Evolutionary conservation across 2,797 vertebrate species (phyloP).

Genomic region (Aselliscus stoliczkanus): DNA sequence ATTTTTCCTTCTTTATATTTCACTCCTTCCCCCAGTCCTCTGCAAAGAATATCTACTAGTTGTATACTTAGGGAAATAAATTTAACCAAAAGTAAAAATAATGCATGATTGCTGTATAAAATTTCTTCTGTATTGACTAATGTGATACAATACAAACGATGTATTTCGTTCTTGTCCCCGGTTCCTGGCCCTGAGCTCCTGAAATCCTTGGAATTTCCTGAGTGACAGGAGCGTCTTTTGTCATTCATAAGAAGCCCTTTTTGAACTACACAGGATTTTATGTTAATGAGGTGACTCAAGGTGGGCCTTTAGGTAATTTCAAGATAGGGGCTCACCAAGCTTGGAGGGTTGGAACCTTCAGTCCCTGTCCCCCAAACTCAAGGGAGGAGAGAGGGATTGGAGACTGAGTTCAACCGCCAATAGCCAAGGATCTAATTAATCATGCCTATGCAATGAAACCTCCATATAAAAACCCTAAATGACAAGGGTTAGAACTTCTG

Average conservation of each 20-base stretch:
- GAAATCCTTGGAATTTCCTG: background rate
- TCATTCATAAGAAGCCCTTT: background rate
- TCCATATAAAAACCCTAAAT: background rate
- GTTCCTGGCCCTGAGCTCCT: background rate
- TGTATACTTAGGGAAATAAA: background rate
- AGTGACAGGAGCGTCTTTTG: background rate
- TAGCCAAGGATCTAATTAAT: background rate
- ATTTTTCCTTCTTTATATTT: background rate
- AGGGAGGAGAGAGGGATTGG: background rate
- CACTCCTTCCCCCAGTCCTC: background rate
- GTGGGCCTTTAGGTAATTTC: background rate
- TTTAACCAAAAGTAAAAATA: constrained; percentile 19
- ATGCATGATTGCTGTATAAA: background rate
- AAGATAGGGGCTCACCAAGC: background rate
- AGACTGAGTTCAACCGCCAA: background rate
- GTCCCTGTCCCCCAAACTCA: background rate
- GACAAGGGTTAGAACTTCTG: background rate
- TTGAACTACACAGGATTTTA: background rate
- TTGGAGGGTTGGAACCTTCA: background rate
- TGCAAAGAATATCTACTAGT: background rate
- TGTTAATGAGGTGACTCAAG: background rate
- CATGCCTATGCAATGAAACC: background rate
- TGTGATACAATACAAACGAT: background rate
- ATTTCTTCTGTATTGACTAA: background rate
- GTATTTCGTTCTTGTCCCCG: background rate